phyloP scores from a whole-genome alignment of 2,797 vertebrate genomes.

The Halcyon chelicuti region DNA sequence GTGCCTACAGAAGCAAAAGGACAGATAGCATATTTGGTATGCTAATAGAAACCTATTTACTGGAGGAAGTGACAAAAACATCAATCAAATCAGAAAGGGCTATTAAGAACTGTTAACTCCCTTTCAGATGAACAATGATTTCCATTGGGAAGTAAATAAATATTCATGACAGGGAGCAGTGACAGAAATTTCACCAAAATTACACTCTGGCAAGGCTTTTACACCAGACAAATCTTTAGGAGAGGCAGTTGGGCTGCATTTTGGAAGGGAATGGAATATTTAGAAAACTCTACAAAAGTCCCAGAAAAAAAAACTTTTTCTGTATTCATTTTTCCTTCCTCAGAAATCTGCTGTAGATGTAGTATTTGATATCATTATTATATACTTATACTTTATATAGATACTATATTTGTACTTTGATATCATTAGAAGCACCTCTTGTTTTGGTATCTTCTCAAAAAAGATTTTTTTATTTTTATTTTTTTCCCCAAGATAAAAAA shows the following conservation, averaged over 20 bases:
- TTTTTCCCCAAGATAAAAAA: not conserved
- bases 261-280: not conserved
- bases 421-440: not conserved
- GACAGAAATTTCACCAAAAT: conserved; percentile 80
- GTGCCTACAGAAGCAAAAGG: conserved; percentile 75
- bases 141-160: conserved; percentile 84
- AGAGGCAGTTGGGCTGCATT: not conserved
- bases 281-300: not conserved
- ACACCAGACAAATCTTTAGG: conserved; percentile 21
- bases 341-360: not conserved
- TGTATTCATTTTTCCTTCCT: not conserved
- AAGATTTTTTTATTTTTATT: not conserved
- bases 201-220: conserved; percentile 57
- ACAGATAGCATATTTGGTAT: conserved; percentile 82
- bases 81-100: conserved; percentile 86
- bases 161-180: conserved; percentile 81
- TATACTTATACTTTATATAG: too few relatives aligned
- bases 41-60: conserved; percentile 86
- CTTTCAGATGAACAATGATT: conserved; percentile 87
- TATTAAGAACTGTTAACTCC: conserved; percentile 87
- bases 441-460: not conserved
- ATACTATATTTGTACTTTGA: too few relatives aligned
- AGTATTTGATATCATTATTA: not conserved
- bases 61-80: conserved; percentile 86
- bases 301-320: not conserved